Evolutionary conservation across 2,113 vertebrate species (phyloP).

Genomic region (Labrus mixtus): DNA sequence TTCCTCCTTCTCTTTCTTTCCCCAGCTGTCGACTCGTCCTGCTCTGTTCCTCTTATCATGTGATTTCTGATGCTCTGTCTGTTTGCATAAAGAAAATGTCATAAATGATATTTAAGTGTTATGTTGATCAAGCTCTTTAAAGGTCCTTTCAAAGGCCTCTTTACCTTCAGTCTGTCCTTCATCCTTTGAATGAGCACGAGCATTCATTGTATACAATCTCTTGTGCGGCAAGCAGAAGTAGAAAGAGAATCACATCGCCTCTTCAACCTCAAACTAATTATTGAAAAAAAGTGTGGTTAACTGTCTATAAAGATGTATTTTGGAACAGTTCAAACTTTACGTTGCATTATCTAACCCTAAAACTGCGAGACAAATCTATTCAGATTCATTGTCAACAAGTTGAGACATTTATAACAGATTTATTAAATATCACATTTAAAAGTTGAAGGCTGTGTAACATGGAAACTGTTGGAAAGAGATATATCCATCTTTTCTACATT

Average conservation of each 20-base stretch:
- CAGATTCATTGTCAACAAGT: too few relatives aligned
- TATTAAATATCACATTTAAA: too few relatives aligned
- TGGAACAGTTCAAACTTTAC: not conserved
- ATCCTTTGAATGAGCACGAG: not conserved
- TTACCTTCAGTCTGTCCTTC: slow-evolving; percentile 1
- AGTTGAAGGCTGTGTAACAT: too few relatives aligned
- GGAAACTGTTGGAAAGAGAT: too few relatives aligned
- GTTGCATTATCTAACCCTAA: too few relatives aligned
- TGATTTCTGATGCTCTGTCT: slow-evolving; percentile 34
- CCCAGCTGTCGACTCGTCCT: slow-evolving; percentile 41
- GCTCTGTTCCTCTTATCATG: slow-evolving; percentile 47
- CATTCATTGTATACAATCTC: not conserved
- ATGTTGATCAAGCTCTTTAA: not conserved
- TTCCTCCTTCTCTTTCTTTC: slow-evolving; percentile 68
- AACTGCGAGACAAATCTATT: too few relatives aligned
- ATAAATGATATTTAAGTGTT: slow-evolving; percentile 28
- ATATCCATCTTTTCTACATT: too few relatives aligned
- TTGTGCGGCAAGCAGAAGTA: not conserved
- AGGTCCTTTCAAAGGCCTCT: not conserved
- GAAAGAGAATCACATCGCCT: too few relatives aligned
- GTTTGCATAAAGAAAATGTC: slow-evolving; percentile 26
- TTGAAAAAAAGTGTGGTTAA: too few relatives aligned
- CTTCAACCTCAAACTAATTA: too few relatives aligned
- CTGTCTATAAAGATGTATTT: not conserved
- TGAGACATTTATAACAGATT: too few relatives aligned